These are phyloP conservation scores for Trichonephila inaurata DNA, from an alignment of 1,140 invertebrate species.

Conservation along the genomic window DNA sequence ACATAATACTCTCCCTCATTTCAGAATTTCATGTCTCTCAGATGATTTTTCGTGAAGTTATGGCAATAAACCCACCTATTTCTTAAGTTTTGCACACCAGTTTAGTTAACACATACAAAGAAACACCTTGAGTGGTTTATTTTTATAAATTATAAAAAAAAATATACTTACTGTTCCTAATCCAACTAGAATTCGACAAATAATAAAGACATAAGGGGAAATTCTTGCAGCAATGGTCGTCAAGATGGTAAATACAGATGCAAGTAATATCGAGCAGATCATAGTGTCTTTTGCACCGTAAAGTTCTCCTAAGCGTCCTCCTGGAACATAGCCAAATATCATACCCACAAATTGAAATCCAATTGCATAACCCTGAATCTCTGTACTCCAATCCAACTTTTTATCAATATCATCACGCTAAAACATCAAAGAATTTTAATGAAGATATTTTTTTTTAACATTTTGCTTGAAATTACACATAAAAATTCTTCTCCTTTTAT, in stretches of 20 bases:
- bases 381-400: conserved; percentile 1
- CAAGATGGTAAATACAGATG: neutral
- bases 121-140: no score
- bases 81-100: no score
- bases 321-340: conserved; percentile 15
- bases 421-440: no score
- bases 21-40: no score
- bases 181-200: neutral
- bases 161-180: neutral
- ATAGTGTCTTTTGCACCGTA: neutral
- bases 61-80: no score
- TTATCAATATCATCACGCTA: neutral
- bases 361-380: neutral
- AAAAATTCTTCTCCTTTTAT: no score
- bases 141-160: no score
- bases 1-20: no score
- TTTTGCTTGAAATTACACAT: no score
- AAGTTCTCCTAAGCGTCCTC: conserved; percentile 23
- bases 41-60: no score
- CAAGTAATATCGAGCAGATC: neutral
- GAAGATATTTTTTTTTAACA: no score
- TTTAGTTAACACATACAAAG: no score
- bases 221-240: neutral
- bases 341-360: neutral
- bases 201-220: neutral